These are phyloP conservation scores for Catharus minimus DNA, from an alignment of 2,113 vertebrate genomes.

Conservation along the genomic window DNA sequence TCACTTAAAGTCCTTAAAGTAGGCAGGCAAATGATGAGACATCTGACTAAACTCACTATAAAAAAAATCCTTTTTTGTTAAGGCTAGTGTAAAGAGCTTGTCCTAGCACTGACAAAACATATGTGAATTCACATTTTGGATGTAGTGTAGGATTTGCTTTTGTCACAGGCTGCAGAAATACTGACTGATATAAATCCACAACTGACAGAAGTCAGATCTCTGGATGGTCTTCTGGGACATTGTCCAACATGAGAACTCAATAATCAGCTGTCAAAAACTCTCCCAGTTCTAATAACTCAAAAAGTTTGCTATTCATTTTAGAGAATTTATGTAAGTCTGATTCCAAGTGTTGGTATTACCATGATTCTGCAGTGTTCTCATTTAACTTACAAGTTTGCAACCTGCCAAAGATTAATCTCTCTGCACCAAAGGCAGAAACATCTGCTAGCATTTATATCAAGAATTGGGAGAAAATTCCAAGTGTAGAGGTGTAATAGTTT, in stretches of 20 bases:
- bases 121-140: background rate
- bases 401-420: background rate
- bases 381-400: background rate
- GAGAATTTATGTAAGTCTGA: constrained; percentile 9
- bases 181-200: background rate
- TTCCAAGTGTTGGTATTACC: constrained; percentile 8
- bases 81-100: background rate
- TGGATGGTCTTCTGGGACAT: background rate
- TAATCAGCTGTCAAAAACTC: background rate
- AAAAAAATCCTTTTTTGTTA: background rate
- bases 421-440: background rate
- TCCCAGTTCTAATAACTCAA: background rate
- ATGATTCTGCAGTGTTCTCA: background rate
- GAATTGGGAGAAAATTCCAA: background rate
- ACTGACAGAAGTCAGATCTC: background rate
- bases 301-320: constrained; percentile 13
- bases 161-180: background rate
- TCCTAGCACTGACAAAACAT: background rate
- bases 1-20: background rate
- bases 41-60: background rate
- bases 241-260: background rate
- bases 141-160: background rate
- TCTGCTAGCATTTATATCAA: background rate
- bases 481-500: background rate
- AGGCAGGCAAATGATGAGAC: background rate